phyloP scores from a whole-genome alignment of 2,888 invertebrate species.

The Gari tellinella region DNA sequence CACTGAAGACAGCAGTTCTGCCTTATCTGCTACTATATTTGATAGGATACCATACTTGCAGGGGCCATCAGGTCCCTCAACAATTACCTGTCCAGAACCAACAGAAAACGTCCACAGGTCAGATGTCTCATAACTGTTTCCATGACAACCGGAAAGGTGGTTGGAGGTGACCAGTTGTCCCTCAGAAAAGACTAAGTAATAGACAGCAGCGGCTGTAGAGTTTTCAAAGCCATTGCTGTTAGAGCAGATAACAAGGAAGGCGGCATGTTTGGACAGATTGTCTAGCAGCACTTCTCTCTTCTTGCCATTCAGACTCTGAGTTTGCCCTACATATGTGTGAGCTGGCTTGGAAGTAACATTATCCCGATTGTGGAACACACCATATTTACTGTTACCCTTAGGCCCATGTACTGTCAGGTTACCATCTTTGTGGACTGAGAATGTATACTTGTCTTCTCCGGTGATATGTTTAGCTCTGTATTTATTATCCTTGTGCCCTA shows the following conservation, averaged over 20 bases:
- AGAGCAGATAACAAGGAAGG: constrained; percentile 70
- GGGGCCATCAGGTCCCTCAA: constrained; percentile 70
- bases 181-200: constrained; percentile 50
- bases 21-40: constrained; percentile 43
- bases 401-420: constrained; percentile 30
- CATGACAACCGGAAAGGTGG: constrained; percentile 52
- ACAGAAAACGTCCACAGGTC: constrained; percentile 71
- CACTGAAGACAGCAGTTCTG: constrained; percentile 15
- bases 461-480: constrained; percentile 47
- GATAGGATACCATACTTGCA: constrained; percentile 70
- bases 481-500: constrained; percentile 66
- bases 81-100: constrained; percentile 38
- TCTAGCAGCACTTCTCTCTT: constrained; percentile 33
- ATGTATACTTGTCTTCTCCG: constrained; percentile 72
- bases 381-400: constrained; percentile 32
- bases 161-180: constrained; percentile 22
- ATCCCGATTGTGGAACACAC: constrained; percentile 68
- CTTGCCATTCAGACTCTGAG: constrained; percentile 59
- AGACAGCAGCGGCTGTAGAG: constrained; percentile 64
- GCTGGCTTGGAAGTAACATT: constrained; percentile 12
- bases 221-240: constrained; percentile 70
- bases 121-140: constrained; percentile 44
- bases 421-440: constrained; percentile 39
- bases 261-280: constrained; percentile 39
- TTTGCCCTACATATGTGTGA: constrained; percentile 52